These are phyloP conservation scores for Petrophora chlorosata DNA, from an alignment of 2,888 invertebrate genomes.

Conservation along the genomic window DNA sequence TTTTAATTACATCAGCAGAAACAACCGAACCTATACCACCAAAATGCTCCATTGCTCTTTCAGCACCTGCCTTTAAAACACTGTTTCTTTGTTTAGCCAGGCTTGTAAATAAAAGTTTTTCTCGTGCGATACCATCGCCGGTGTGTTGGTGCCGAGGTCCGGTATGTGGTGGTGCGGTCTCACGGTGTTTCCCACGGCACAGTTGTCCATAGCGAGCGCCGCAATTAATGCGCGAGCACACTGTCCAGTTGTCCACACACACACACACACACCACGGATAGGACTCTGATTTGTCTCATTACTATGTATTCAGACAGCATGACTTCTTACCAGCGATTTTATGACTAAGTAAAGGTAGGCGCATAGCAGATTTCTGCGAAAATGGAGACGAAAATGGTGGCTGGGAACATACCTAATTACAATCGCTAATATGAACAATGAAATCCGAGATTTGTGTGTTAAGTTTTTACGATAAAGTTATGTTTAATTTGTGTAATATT, in stretches of 20 bases:
- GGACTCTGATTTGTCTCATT: conserved; percentile 30
- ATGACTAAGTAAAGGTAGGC: neutral
- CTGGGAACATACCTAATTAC: conserved; percentile 11
- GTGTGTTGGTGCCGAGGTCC: conserved; percentile 17
- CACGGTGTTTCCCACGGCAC: conserved; percentile 73
- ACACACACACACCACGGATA: no score
- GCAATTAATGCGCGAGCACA: conserved; percentile 38
- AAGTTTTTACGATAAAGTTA: neutral
- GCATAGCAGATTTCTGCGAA: neutral
- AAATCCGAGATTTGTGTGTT: conserved; percentile 5
- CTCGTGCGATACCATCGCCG: neutral
- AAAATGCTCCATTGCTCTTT: no score
- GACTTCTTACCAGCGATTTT: neutral
- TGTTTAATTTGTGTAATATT: conserved; percentile 1
- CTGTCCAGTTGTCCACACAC: no score
- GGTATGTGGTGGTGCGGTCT: conserved; percentile 42
- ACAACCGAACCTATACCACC: no score
- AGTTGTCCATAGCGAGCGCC: conserved; percentile 64
- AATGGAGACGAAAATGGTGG: neutral
- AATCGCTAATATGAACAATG: neutral
- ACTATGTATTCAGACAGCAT: conserved; percentile 1
- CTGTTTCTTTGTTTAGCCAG: neutral
- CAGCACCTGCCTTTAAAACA: no score
- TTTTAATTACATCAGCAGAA: conserved; percentile 43
- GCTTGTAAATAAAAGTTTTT: neutral